Evolutionary conservation across 2,888 invertebrate species (phyloP).

Genomic region (Eristalis intricaria): DNA sequence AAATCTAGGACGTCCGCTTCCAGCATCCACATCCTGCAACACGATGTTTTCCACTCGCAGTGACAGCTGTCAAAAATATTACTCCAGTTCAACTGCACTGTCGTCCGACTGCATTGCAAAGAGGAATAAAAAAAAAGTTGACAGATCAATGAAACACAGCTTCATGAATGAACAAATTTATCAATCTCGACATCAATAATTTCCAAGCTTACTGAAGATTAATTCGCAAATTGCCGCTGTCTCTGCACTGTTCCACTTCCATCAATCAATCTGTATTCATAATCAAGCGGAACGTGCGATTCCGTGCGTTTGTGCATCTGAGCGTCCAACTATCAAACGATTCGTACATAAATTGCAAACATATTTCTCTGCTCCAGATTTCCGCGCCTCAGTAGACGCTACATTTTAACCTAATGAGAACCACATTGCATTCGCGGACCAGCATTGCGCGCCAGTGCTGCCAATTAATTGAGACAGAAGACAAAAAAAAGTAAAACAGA

Average conservation of each 20-base stretch:
- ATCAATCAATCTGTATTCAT: background rate
- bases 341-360: background rate
- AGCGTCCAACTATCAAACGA: background rate
- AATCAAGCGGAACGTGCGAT: background rate
- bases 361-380: conserved; percentile 34
- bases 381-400: conserved; percentile 24
- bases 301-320: background rate
- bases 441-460: background rate
- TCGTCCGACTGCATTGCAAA: no score
- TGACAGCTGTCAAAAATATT: no score
- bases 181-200: background rate
- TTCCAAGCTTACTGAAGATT: background rate
- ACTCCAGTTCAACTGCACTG: no score
- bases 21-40: no score
- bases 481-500: background rate
- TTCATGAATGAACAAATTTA: background rate
- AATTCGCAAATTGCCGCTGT: background rate
- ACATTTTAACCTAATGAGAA: conserved; percentile 45
- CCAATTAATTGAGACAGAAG: conserved; percentile 37
- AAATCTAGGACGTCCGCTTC: no score
- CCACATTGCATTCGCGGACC: conserved; percentile 34
- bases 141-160: no score
- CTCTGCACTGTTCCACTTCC: background rate
- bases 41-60: no score
- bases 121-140: no score